These are phyloP conservation scores for Rhopalosiphum padi DNA, from an alignment of 1,140 invertebrate species.

Conservation along the genomic window DNA sequence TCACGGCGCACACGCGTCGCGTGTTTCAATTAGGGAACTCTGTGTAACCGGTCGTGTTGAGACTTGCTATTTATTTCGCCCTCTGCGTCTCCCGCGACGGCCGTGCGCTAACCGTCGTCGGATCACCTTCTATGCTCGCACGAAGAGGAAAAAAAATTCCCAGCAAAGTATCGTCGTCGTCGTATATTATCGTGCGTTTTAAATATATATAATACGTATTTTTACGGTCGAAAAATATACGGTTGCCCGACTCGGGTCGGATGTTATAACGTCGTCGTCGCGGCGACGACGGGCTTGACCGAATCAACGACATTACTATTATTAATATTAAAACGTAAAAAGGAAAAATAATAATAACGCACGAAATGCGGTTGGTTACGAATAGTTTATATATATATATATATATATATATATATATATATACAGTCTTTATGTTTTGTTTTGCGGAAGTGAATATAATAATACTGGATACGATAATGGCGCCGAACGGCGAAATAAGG, in stretches of 20 bases:
- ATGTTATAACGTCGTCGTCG: background rate
- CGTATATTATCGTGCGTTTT: background rate
- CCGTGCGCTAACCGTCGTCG: background rate
- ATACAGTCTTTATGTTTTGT: background rate
- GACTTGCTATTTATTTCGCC: background rate
- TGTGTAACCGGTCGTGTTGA: background rate
- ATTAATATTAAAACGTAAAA: background rate
- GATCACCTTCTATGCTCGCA: background rate
- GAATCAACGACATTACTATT: background rate
- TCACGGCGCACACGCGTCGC: background rate
- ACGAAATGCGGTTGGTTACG: background rate
- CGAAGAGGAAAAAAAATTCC: background rate
- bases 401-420: background rate
- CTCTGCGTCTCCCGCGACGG: no score
- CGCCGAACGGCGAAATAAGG: slow-evolving; percentile 2
- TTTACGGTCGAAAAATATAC: background rate
- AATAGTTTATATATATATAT: background rate
- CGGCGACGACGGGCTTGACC: background rate
- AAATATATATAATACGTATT: background rate
- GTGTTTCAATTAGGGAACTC: slow-evolving; percentile 32
- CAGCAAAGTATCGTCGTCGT: background rate
- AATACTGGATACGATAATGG: background rate
- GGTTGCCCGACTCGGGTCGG: background rate
- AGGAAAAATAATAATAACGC: slow-evolving; percentile 35
- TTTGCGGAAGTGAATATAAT: slow-evolving; percentile 22